Base-by-base conservation (phyloP, 2,888 invertebrate genomes). In the Netelia fuscicornis region DNA sequence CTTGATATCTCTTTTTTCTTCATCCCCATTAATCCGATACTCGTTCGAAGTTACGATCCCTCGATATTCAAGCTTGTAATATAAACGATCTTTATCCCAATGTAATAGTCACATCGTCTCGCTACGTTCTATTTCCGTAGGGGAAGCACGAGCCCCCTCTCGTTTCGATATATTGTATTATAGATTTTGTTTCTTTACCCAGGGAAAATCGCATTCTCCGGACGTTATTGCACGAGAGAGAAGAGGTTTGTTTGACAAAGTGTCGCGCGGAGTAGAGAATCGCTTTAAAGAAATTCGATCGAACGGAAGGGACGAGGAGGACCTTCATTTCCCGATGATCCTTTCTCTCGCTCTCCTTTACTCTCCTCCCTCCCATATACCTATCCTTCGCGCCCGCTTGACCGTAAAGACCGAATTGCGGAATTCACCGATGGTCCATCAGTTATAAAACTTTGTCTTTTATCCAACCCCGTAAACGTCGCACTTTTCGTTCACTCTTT, bases 351-450 rank as follows among this genome's bases (percentile, higher is more conserved):
- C 25, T 75, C 56, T 25, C 17, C 37, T n/a, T 17, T 42, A 10
- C 20, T 20, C 20, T 20, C 30, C 37, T 37, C 37, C 37, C 6
- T 37, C 37, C 2, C 37, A 6, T 37, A 37, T 37, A 37, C 37
- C 37, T 37, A 37, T 2, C 37, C 5, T 37, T 37, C 37, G 37
- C 42, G 6, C 10, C 84, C 86, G 85, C 88, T 89, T 87, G 89
- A 88, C 85, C 90, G 86, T 90, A 89, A 89, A 89, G 74, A 81
- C 81, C 87, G 81, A 90, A 88, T 89, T 89, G 87, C 86, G 88
- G 89, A 91, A 91, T 89, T 88, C 85, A 82, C 9, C 88, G 44
- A 54, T 82, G 84, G 87, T 89, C 89, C 87, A 90, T 90, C 90
- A 88, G 90, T 90, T 87, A 88, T 87, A 86, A 91, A 91, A 87